Conservation (phyloP, 2,113 vertebrate species). For the Raja brachyura region DNA sequence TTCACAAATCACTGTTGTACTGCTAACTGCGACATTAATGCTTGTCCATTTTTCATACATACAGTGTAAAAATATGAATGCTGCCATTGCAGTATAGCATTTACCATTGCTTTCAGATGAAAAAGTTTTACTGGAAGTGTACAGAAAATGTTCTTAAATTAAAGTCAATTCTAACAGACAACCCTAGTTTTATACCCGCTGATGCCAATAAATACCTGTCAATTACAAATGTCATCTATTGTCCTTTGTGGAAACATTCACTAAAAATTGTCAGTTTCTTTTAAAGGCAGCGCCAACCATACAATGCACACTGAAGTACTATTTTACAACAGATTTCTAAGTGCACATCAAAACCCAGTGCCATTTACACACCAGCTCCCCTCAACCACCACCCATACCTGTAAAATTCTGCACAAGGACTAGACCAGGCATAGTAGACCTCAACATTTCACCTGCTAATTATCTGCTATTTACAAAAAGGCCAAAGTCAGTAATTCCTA, state of each 20-base stretch:
- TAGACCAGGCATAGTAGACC: neutral
- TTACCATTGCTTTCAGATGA: conserved; percentile 38
- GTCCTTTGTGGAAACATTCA: conserved; percentile 34
- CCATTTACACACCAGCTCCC: neutral
- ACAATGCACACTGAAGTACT: conserved; percentile 24
- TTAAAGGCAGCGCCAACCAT: neutral
- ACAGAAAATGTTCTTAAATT: conserved; percentile 34
- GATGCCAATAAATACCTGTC: conserved; percentile 34
- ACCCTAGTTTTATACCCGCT: conserved; percentile 15
- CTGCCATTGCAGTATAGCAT: conserved; percentile 25
- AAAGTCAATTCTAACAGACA: conserved; percentile 12
- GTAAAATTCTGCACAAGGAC: neutral
- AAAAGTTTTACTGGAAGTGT: conserved; percentile 8
- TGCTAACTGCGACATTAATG: conserved; percentile 31
- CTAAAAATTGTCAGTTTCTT: conserved; percentile 6
- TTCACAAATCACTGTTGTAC: conserved; percentile 36
- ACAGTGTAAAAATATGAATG: conserved; percentile 37
- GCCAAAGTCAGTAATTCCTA: neutral
- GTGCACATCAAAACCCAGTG: conserved; percentile 11
- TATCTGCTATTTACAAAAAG: neutral
- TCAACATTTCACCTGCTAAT: neutral
- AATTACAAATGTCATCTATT: conserved; percentile 36
- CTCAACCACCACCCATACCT: neutral
- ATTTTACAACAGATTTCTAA: conserved; percentile 21
- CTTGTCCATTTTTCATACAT: conserved; percentile 36